A percentile compares a stretch with the other conserved stretches of the same genome.
Evolutionary conservation across 2,113 vertebrate genomes (phyloP).

Genomic region (Zosterops hypoxanthus): DNA sequence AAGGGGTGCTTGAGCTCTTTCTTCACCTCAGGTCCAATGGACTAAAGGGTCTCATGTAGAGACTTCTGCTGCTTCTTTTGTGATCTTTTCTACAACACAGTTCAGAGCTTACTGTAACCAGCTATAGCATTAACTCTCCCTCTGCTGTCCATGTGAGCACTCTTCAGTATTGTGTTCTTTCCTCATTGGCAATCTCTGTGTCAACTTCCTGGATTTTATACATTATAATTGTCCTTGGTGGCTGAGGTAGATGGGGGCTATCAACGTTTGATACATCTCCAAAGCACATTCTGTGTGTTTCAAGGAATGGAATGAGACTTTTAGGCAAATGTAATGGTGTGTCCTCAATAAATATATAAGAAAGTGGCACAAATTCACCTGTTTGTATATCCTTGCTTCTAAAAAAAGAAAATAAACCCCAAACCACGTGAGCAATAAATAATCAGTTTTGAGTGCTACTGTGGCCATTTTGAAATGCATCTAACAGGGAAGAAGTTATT

Average conservation of each 20-base stretch:
- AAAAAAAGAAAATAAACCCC: background rate
- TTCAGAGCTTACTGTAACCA: background rate
- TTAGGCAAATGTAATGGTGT: background rate
- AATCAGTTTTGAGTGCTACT: background rate
- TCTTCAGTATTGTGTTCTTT: background rate
- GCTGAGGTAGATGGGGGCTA: too few species aligned
- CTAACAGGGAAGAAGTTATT: background rate
- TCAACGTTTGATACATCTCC: background rate
- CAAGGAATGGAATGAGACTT: background rate
- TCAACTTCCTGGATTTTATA: background rate
- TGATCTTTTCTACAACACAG: background rate
- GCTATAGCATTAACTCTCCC: background rate
- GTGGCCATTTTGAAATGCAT: background rate
- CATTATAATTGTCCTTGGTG: fast-evolving
- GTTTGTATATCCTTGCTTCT: background rate
- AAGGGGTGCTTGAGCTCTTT: background rate
- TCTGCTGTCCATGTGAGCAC: background rate
- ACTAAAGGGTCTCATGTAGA: background rate
- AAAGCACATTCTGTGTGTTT: background rate
- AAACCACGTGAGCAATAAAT: background rate
- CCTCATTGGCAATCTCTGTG: background rate
- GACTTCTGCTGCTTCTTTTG: background rate
- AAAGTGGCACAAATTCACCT: background rate
- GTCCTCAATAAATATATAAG: background rate
- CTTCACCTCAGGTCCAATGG: background rate